phyloP scores from a whole-genome alignment of 2,888 invertebrate species.

The Bibio marci region DNA sequence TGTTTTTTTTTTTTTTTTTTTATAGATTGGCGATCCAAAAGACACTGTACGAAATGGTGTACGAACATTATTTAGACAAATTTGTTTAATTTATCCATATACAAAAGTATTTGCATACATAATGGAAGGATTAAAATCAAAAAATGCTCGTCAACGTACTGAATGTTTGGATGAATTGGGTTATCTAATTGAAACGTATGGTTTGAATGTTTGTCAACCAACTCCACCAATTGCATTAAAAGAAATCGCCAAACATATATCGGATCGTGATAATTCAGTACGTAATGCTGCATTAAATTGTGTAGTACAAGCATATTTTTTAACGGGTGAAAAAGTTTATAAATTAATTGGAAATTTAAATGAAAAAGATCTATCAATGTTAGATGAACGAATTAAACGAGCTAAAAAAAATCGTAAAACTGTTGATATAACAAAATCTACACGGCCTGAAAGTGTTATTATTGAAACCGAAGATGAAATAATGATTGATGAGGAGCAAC shows the following conservation, averaged over 20 bases:
- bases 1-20: conserved; percentile 7
- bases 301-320: conserved; percentile 74
- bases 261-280: conserved; percentile 90
- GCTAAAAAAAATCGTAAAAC: conserved; percentile 48
- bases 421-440: conserved; percentile 23
- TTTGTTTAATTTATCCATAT: conserved; percentile 72
- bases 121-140: conserved; percentile 91
- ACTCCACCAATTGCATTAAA: conserved; percentile 56
- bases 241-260: conserved; percentile 86
- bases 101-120: conserved; percentile 77
- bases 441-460: conserved; percentile 24
- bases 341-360: conserved; percentile 84
- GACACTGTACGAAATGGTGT: conserved; percentile 86
- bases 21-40: conserved; percentile 84
- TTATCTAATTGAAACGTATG: conserved; percentile 68
- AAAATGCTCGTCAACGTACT: conserved; percentile 90
- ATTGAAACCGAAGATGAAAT: conserved; percentile 22
- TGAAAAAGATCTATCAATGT: conserved; percentile 83
- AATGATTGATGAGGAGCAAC: conserved; percentile 15
- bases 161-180: conserved; percentile 91
- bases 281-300: conserved; percentile 91
- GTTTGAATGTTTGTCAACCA: conserved; percentile 68
- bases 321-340: conserved; percentile 77
- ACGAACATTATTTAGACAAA: conserved; percentile 64
- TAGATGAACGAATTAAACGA: conserved; percentile 93